Evolutionary conservation across 2,888 invertebrate species (phyloP), one percentile per base, ranked within the genome.

Genomic region (Hemithea aestivaria): DNA sequence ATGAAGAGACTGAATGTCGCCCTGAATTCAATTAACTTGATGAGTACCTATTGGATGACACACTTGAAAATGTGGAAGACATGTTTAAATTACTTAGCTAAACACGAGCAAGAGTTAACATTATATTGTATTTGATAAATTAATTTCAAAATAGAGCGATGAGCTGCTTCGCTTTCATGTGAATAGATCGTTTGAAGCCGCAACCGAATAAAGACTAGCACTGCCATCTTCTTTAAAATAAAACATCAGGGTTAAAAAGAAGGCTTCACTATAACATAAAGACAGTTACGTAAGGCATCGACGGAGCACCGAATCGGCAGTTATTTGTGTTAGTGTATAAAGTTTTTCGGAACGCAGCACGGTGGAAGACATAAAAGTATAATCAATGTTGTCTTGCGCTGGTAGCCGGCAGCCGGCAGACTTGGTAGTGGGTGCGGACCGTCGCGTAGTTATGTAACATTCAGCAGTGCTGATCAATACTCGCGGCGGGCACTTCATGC

Each of bases 381-480:
- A 62, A 62, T 54, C 60, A 58, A 59, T 62, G 63, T 62, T 65
- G 62, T 65, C 62, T 66, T 64, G 66, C 68, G 73, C 71, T 54
- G 58, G 57, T 43, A 45, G 23, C 10, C 2, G 16, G 5, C 35
- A 45, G 42, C 27, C 29, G 29, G 35, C 22, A 65, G 62, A 65
- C 65, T 41, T 35, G 27, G 35, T 40, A 45, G 43, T 61, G 68
- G 64, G 68, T 66, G 63, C 70, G 71, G 44, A 36, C 44, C 66
- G 71, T 66, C 66, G 73, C 66, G 62, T 56, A 55, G 64, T 82
- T 79, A 81, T 67, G 61, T 81, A 84, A 84, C 76, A 65, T 69
- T 67, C 67, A 79, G 75, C 73, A 72, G 75, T 76, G 72, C 75
- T 75, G 79, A 85, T 85, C 84, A 77, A 85, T 85, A 85, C 76